A percentile compares a stretch with the other conserved stretches of the same genome.
Conservation (phyloP, 2,888 invertebrate species). For the Amphimallon solstitiale region DNA sequence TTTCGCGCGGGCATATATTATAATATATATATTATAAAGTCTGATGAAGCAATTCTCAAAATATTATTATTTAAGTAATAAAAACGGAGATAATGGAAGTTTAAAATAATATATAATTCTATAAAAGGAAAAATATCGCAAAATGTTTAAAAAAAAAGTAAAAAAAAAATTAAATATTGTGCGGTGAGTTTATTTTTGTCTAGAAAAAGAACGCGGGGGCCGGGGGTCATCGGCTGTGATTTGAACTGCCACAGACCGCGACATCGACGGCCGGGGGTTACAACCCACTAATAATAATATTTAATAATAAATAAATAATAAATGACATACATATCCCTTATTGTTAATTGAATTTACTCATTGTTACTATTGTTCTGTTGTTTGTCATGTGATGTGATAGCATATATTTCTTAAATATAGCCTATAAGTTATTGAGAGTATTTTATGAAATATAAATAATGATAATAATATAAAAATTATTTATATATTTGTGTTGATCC, state of each 20-base stretch:
- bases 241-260: conserved; percentile 60
- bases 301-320: conserved; percentile 26
- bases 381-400: conserved; percentile 59
- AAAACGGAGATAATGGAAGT: conserved; percentile 49
- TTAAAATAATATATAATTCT: conserved; percentile 47
- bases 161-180: conserved; percentile 51
- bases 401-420: conserved; percentile 63
- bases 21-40: conserved; percentile 63
- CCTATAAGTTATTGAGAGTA: conserved; percentile 61
- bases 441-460: conserved; percentile 45
- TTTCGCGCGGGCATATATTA: conserved; percentile 27
- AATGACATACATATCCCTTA: conserved; percentile 66
- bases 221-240: conserved; percentile 64
- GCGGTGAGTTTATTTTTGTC: conserved; percentile 43
- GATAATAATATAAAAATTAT: conserved; percentile 43
- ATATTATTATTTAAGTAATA: conserved; percentile 63
- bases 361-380: conserved; percentile 65
- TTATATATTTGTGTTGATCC: conserved; percentile 44
- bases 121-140: conserved; percentile 52
- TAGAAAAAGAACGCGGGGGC: conserved; percentile 46
- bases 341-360: conserved; percentile 63
- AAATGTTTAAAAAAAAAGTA: conserved; percentile 56
- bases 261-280: conserved; percentile 48
- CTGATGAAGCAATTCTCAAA: conserved; percentile 66
- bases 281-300: conserved; percentile 6